A percentile compares a stretch with the other conserved stretches of the same genome.
These are phyloP conservation scores for Atherix ibis DNA, from an alignment of 2,888 invertebrate species.

Conservation along the genomic window DNA sequence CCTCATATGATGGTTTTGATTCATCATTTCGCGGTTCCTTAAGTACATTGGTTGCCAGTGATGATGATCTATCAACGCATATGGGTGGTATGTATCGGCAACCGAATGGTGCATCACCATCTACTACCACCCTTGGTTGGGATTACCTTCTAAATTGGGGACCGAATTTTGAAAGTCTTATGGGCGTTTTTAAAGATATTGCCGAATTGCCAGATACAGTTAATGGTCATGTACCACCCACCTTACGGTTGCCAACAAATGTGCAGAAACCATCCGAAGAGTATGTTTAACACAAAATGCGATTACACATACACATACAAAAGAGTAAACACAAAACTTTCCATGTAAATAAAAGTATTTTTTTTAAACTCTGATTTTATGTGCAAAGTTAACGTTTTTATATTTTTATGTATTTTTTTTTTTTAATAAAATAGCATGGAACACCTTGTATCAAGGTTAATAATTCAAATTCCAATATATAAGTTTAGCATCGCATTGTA, in stretches of 20 bases:
- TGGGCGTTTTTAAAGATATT: slow-evolving; percentile 92
- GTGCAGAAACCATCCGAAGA: slow-evolving; percentile 79
- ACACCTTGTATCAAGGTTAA: slow-evolving; percentile 34
- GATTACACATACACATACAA: not conserved
- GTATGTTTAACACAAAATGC: slow-evolving; percentile 48
- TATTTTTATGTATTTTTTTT: slow-evolving; percentile 4
- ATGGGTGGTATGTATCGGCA: slow-evolving; percentile 68
- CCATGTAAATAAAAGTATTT: no score
- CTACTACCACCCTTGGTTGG: slow-evolving; percentile 73
- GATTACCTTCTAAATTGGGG: slow-evolving; percentile 93
- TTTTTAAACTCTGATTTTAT: no score
- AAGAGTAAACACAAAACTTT: no score
- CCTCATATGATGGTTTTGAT: slow-evolving; percentile 80
- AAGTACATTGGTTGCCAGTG: slow-evolving; percentile 84
- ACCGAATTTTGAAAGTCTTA: slow-evolving; percentile 87
- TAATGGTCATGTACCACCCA: slow-evolving; percentile 55
- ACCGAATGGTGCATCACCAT: slow-evolving; percentile 57
- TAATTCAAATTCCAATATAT: slow-evolving; percentile 16
- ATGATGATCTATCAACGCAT: slow-evolving; percentile 75
- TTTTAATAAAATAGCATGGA: slow-evolving; percentile 8
- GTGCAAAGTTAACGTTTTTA: slow-evolving; percentile 6
- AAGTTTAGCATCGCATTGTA: no score
- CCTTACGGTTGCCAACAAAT: slow-evolving; percentile 57
- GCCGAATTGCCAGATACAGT: slow-evolving; percentile 81
- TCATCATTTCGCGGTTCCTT: slow-evolving; percentile 88